phyloP scores from a whole-genome alignment of 2,888 invertebrate genomes.

The Coelopa pilipes region DNA sequence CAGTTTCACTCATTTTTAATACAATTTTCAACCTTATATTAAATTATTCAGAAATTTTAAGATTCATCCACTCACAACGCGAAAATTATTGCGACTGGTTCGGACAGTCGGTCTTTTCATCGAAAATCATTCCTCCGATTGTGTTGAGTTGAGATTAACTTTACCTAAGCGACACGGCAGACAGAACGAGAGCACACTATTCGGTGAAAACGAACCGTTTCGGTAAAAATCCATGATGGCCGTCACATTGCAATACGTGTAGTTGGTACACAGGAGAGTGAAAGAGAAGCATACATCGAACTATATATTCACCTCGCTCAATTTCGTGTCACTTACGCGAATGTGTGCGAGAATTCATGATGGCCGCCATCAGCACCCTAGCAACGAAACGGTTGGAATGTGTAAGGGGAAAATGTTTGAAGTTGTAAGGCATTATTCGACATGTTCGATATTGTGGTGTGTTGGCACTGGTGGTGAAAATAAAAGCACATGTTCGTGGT shows the following conservation, averaged over 20 bases:
- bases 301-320: slow-evolving; percentile 37
- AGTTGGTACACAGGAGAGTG: neutral
- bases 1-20: neutral
- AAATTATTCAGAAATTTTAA: neutral
- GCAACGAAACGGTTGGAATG: slow-evolving; percentile 46
- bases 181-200: slow-evolving; percentile 26
- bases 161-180: neutral
- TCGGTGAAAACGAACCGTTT: slow-evolving; percentile 38
- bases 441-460: neutral
- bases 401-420: slow-evolving; percentile 38
- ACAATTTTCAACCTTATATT: neutral
- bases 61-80: slow-evolving; percentile 15
- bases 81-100: neutral
- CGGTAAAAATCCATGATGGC: slow-evolving; percentile 48
- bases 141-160: neutral
- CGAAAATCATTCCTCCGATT: slow-evolving; percentile 16
- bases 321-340: slow-evolving; percentile 43
- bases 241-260: slow-evolving; percentile 23
- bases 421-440: slow-evolving; percentile 32
- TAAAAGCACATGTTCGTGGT: slow-evolving; percentile 23
- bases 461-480: neutral
- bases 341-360: slow-evolving; percentile 48
- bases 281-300: neutral
- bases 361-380: slow-evolving; percentile 45
- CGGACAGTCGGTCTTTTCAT: too few species aligned